These are phyloP conservation scores for Sitta europaea DNA, from an alignment of 2,113 vertebrate genomes.

Conservation along the genomic window DNA sequence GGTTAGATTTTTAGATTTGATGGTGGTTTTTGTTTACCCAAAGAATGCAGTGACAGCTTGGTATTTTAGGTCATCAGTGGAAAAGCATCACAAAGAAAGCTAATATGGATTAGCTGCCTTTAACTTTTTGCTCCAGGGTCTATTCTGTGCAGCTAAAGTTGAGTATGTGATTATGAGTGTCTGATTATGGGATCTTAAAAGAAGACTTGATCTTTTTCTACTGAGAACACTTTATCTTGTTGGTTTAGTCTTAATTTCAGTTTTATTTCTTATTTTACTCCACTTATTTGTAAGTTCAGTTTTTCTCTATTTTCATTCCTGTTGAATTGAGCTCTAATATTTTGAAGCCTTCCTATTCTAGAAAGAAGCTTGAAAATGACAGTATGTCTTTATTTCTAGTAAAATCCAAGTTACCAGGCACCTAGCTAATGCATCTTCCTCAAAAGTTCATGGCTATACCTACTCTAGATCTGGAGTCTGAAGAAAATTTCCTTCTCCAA, in stretches of 20 bases:
- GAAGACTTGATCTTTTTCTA: neutral
- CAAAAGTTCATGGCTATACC: neutral
- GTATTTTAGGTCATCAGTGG: neutral
- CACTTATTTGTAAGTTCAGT: neutral
- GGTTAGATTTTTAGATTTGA: rapidly evolving
- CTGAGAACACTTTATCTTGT: neutral
- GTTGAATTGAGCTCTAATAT: neutral
- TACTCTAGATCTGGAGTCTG: neutral
- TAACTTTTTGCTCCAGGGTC: neutral
- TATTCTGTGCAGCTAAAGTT: neutral
- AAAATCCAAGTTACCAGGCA: neutral
- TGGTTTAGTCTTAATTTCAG: neutral
- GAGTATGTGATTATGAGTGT: neutral
- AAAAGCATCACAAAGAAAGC: neutral
- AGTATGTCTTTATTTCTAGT: neutral
- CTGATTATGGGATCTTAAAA: neutral
- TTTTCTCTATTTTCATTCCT: neutral
- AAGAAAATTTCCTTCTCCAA: neutral
- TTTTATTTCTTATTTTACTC: neutral
- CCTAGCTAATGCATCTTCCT: neutral
- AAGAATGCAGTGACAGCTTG: neutral
- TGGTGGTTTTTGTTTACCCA: neutral
- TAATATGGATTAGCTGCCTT: neutral
- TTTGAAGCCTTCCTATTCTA: neutral
- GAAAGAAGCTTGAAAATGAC: neutral